These are phyloP conservation scores for Ecdyonurus torrentis DNA, from an alignment of 2,888 invertebrate genomes.

Conservation along the genomic window DNA sequence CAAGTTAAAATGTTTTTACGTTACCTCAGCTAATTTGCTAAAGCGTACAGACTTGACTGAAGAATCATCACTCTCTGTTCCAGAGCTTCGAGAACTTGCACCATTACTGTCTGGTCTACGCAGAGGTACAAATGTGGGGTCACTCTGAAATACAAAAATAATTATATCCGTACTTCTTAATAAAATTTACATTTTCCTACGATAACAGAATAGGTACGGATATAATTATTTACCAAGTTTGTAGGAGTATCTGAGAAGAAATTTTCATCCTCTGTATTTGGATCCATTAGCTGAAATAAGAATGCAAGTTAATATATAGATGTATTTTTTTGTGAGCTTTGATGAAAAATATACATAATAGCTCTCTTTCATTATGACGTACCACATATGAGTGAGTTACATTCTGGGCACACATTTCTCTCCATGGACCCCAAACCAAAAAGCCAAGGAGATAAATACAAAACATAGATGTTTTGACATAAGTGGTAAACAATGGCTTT, in stretches of 20 bases:
- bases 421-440: slow-evolving; percentile 78
- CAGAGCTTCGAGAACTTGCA: slow-evolving; percentile 37
- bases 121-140: slow-evolving; percentile 82
- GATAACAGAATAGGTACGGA: not conserved
- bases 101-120: slow-evolving; percentile 54
- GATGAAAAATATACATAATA: too few species aligned
- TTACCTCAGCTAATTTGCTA: slow-evolving; percentile 54
- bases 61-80: slow-evolving; percentile 72
- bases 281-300: slow-evolving; percentile 49
- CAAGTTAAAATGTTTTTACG: too few species aligned
- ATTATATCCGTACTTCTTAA: slow-evolving; percentile 2
- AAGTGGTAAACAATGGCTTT: slow-evolving; percentile 92
- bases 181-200: slow-evolving; percentile 1
- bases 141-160: slow-evolving; percentile 43
- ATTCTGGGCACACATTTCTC: slow-evolving; percentile 36
- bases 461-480: slow-evolving; percentile 88
- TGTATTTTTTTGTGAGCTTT: too few species aligned
- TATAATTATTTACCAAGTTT: slow-evolving; percentile 36
- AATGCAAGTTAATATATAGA: too few species aligned
- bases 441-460: slow-evolving; percentile 79
- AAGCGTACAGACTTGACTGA: slow-evolving; percentile 75
- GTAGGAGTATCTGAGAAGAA: slow-evolving; percentile 52
- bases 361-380: slow-evolving; percentile 19
- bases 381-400: slow-evolving; percentile 56
- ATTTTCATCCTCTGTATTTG: slow-evolving; percentile 61